phyloP scores from a whole-genome alignment of 2,113 vertebrate species.

The Tamias sibiricus region DNA sequence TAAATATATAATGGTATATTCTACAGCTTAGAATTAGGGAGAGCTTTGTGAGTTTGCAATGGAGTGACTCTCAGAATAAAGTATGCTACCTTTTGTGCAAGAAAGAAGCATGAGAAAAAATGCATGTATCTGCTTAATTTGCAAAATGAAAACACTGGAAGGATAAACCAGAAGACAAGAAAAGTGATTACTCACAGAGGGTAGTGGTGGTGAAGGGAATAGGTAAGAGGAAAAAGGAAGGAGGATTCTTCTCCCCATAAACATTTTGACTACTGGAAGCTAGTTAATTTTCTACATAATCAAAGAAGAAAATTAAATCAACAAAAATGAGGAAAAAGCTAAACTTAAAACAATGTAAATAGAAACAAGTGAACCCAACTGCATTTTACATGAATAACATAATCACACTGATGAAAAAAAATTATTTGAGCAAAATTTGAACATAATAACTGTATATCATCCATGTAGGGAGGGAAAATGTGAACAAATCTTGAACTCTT shows the following conservation, averaged over 20 bases:
- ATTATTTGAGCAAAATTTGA: background rate
- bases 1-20: background rate
- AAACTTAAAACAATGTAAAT: background rate
- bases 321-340: background rate
- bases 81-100: background rate
- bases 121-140: background rate
- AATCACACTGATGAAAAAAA: constrained; percentile 4
- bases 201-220: background rate
- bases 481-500: background rate
- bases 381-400: background rate
- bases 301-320: background rate
- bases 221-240: background rate
- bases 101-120: background rate
- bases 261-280: background rate
- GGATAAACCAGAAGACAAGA: background rate
- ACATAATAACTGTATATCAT: background rate
- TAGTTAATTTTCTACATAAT: background rate
- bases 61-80: background rate
- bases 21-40: background rate
- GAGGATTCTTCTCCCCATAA: background rate
- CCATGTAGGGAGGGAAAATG: background rate
- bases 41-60: background rate
- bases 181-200: background rate
- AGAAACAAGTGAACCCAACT: background rate
- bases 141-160: background rate